Evolutionary conservation across 1,140 invertebrate genomes (phyloP).

Genomic region (Penaeus chinensis): DNA sequence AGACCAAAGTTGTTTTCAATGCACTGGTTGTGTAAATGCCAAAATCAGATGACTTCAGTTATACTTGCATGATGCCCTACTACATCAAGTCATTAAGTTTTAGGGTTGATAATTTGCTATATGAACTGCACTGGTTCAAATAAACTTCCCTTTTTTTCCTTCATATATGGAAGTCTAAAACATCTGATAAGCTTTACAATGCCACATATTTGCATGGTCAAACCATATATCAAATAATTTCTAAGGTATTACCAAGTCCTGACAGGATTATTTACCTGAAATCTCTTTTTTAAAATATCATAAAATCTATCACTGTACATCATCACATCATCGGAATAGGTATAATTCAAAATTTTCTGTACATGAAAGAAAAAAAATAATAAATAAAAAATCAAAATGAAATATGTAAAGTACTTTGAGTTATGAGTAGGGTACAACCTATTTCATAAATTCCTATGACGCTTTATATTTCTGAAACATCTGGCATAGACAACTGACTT

Average conservation of each 20-base stretch:
- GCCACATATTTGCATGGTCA: conserved; percentile 36
- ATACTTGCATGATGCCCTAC: too few species aligned
- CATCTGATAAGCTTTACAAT: too few species aligned
- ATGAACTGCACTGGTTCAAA: background rate
- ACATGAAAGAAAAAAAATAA: conserved; percentile 33
- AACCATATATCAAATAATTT: conserved; percentile 35
- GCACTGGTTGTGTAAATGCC: background rate
- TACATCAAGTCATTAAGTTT: background rate
- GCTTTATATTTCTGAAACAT: too few species aligned
- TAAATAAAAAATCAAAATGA: background rate
- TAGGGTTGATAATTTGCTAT: conserved; percentile 19
- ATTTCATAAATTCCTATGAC: too few species aligned
- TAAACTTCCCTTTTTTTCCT: conserved; percentile 4
- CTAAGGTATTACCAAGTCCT: conserved; percentile 16
- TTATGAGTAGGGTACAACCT: too few species aligned
- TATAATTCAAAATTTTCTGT: conserved; percentile 28
- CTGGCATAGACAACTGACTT: too few species aligned
- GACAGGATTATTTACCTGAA: conserved; percentile 3
- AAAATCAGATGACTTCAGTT: too few species aligned
- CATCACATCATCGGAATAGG: conserved; percentile 44
- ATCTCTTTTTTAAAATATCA: conserved; percentile 31
- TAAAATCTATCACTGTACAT: conserved; percentile 52
- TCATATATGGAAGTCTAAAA: conserved; percentile 10
- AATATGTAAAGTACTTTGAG: too few species aligned
- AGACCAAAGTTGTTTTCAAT: conserved; percentile 12